These are phyloP conservation scores for Rhodinocichla rosea DNA, from an alignment of 2,113 vertebrate species.

Conservation along the genomic window DNA sequence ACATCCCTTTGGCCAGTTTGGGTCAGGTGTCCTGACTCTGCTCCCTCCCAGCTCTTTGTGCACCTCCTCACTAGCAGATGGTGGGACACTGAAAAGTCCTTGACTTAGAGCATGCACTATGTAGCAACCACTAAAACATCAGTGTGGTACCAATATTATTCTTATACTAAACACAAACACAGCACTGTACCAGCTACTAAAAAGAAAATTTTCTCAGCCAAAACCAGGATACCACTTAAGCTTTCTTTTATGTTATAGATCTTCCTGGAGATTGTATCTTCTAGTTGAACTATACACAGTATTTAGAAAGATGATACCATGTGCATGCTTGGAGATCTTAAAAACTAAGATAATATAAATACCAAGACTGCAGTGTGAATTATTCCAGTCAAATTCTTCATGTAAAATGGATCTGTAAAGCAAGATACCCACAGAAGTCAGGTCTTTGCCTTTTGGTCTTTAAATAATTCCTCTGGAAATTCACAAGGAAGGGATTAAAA, in stretches of 20 bases:
- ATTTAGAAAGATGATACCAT: not conserved
- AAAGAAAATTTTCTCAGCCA: not conserved
- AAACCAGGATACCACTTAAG: not conserved
- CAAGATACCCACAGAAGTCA: not conserved
- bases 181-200: not conserved
- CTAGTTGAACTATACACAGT: not conserved
- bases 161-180: not conserved
- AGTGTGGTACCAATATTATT: not conserved
- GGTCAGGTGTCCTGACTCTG: not conserved
- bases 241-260: not conserved
- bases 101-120: not conserved
- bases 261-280: not conserved
- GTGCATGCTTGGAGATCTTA: not conserved
- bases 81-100: not conserved
- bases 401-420: not conserved
- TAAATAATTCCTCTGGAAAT: not conserved
- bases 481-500: not conserved
- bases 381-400: not conserved
- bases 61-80: not conserved
- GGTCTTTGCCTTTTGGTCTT: not conserved
- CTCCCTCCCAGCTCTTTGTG: not conserved
- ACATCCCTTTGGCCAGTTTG: not conserved
- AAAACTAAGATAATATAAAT: not conserved
- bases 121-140: not conserved
- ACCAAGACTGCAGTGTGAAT: not conserved